Conservation (phyloP, 2,113 vertebrate genomes). For the Siniperca chuatsi region DNA sequence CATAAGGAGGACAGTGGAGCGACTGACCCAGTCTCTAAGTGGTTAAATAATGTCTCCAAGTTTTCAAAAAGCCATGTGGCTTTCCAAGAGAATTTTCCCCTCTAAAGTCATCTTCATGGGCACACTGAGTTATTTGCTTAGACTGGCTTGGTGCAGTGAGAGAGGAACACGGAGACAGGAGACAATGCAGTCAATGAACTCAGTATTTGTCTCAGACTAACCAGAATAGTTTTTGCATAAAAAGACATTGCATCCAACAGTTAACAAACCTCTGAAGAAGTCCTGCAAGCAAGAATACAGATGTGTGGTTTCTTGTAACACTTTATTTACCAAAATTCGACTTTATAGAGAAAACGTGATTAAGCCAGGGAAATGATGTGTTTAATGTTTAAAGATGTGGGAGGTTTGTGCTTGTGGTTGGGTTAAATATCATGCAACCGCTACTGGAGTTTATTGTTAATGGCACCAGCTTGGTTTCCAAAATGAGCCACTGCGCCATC, state of each 20-base stretch:
- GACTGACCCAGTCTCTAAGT: conserved; percentile 31
- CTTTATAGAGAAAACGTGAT: conserved; percentile 48
- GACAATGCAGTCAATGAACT: conserved; percentile 49
- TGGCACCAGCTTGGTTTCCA: conserved; percentile 34
- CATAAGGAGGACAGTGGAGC: conserved; percentile 41
- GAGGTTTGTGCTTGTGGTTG: conserved; percentile 54
- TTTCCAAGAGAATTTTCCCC: conserved; percentile 47
- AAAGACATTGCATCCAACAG: conserved; percentile 20
- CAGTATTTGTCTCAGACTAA: conserved; percentile 45
- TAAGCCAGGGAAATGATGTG: conserved; percentile 28
- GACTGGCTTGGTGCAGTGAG: conserved; percentile 47
- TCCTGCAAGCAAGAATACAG: conserved; percentile 17
- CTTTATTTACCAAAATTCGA: conserved; percentile 35
- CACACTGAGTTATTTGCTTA: conserved; percentile 59
- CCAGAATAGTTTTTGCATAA: conserved; percentile 36
- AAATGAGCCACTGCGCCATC: conserved; percentile 45
- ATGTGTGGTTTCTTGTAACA: conserved; percentile 36
- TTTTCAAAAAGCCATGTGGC: conserved; percentile 35
- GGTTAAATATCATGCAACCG: conserved; percentile 47
- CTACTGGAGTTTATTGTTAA: conserved; percentile 62
- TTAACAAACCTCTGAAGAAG: conserved; percentile 29
- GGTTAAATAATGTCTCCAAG: conserved; percentile 47
- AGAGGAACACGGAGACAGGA: conserved; percentile 37
- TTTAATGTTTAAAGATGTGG: conserved; percentile 57
- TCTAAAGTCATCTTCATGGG: conserved; percentile 45